Conservation (phyloP, 2,113 vertebrate genomes). For the Jaculus jaculus region DNA sequence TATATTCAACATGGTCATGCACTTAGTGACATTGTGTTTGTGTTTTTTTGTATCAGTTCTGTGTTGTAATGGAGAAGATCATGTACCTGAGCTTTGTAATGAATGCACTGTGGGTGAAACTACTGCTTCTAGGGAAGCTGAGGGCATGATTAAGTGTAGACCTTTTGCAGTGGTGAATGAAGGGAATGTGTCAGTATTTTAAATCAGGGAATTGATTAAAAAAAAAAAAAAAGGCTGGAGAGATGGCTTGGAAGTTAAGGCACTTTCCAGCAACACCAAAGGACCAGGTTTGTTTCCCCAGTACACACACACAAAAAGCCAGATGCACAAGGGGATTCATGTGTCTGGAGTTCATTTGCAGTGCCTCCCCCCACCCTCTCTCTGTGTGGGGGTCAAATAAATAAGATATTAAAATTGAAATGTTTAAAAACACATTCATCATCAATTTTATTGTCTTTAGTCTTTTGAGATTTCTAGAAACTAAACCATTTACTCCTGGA, state of each 20-base stretch:
- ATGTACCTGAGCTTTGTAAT: slow-evolving; percentile 59
- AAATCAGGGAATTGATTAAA: background rate
- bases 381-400: too few relatives aligned
- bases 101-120: slow-evolving; percentile 59
- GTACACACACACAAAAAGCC: too few relatives aligned
- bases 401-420: too few relatives aligned
- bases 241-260: too few relatives aligned
- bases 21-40: slow-evolving; percentile 56
- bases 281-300: too few relatives aligned
- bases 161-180: slow-evolving; percentile 31
- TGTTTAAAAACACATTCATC: background rate
- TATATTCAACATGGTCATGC: slow-evolving; percentile 52
- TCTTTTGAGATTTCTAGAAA: background rate
- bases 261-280: too few relatives aligned
- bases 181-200: background rate
- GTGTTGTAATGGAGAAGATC: slow-evolving; percentile 60
- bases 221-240: background rate
- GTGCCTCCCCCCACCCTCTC: too few relatives aligned
- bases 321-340: too few relatives aligned
- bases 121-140: slow-evolving; percentile 40
- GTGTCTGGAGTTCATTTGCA: too few relatives aligned
- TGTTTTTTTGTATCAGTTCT: slow-evolving; percentile 52
- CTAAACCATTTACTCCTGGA: background rate
- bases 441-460: background rate
- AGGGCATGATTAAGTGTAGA: slow-evolving; percentile 50